A percentile compares a stretch with the other conserved stretches of the same genome.
Evolutionary conservation across 1,140 invertebrate genomes (phyloP).

Genomic region (Leptopilina boulardi): DNA sequence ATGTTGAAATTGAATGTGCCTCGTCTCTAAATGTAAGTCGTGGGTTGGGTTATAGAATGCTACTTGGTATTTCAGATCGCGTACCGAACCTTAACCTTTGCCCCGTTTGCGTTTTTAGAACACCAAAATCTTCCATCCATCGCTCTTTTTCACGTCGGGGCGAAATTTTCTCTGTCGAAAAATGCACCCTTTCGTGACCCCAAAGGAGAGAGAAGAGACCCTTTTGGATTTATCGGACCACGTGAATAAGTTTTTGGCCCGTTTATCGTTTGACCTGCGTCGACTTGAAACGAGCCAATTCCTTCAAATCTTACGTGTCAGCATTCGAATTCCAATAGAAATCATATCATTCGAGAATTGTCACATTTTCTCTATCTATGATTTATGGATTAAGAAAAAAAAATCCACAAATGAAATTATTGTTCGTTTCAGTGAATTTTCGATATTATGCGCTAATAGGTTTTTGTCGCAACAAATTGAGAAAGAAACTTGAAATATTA

Average conservation of each 20-base stretch:
- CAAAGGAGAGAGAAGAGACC: slow-evolving; percentile 39
- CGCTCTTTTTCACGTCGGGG: slow-evolving; percentile 41
- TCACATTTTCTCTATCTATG: neutral
- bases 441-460: no score
- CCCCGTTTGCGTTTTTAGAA: slow-evolving; percentile 73
- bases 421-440: neutral
- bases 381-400: no score
- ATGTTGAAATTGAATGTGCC: slow-evolving; percentile 42
- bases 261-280: slow-evolving; percentile 46
- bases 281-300: slow-evolving; percentile 44
- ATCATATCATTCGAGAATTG: neutral
- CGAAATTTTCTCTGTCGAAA: neutral
- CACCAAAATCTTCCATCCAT: slow-evolving; percentile 52
- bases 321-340: slow-evolving; percentile 41
- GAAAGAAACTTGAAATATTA: no score
- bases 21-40: slow-evolving; percentile 31
- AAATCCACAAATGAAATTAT: neutral
- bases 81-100: slow-evolving; percentile 69
- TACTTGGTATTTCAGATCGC: slow-evolving; percentile 72
- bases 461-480: no score
- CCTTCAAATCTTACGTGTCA: slow-evolving; percentile 53
- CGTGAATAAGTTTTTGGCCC: slow-evolving; percentile 63
- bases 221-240: slow-evolving; percentile 60
- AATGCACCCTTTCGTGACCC: slow-evolving; percentile 11
- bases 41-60: slow-evolving; percentile 45